These are phyloP conservation scores for Nemotelus pantherinus DNA, from an alignment of 2,888 invertebrate species.

Conservation along the genomic window DNA sequence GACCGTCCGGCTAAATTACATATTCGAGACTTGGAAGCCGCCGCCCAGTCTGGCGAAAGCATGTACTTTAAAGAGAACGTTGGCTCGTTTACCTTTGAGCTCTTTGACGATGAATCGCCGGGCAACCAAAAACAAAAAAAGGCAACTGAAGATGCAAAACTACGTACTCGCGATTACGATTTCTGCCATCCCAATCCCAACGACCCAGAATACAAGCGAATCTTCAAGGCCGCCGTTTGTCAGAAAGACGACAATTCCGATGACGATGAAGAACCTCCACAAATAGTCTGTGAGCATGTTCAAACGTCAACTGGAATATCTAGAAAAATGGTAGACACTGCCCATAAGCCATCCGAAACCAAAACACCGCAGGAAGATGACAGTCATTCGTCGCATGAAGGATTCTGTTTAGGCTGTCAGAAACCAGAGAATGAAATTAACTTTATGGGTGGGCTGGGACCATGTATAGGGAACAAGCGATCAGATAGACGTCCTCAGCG, in stretches of 20 bases:
- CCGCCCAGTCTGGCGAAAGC: background rate
- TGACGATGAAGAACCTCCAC: background rate
- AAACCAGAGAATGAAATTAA: conserved; percentile 46
- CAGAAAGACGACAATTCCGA: background rate
- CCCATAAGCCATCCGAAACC: background rate
- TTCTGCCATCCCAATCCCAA: background rate
- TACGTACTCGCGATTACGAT: background rate
- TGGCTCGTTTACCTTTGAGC: background rate
- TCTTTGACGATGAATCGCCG: background rate
- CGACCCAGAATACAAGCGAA: background rate
- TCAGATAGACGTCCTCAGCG: conserved; percentile 42
- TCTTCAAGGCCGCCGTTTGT: conserved; percentile 4
- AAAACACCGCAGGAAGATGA: background rate
- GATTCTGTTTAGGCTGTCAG: background rate
- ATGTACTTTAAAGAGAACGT: background rate
- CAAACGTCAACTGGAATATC: background rate
- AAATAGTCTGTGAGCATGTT: background rate
- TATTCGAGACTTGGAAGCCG: background rate
- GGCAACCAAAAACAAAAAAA: background rate
- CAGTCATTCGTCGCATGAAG: background rate
- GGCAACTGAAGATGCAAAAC: background rate
- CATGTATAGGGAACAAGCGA: conserved; percentile 35
- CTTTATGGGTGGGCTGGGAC: conserved; percentile 46
- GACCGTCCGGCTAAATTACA: too few species aligned
- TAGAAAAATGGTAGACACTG: background rate